Evolutionary conservation across 2,888 invertebrate species (phyloP), one percentile per base, ranked within the genome.

Genomic region (Reticulitermes lucifugus): DNA sequence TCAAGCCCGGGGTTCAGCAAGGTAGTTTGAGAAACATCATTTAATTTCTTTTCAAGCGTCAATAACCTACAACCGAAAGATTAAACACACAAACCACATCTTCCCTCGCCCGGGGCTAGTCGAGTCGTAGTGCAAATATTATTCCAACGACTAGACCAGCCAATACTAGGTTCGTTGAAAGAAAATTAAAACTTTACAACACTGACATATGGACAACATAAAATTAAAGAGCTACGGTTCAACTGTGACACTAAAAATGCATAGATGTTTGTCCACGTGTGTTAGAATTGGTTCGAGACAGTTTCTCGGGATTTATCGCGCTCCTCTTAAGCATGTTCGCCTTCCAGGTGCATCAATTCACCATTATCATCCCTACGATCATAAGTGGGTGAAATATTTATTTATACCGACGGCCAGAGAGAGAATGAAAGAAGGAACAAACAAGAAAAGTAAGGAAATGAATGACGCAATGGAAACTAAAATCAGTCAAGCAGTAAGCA

Each of bases 31-130:
- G 25, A 65, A 65, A 65, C 65, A 65, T n/a, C 25, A 25, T 65
- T 65, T 65, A n/a, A 65, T 65, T 65, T 65, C 14, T 73, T 73
- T 12, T 41, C 18, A 41, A 73, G 21, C 73, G 73, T 73, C 73
- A 73, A 73, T 73, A 73, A 73, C 73, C 73, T 41, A 21, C 35
- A 25, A 73, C 41, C 35, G 10, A 21, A n/a, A 73, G 9, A 35
- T 9, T 41, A 73, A 29, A 71, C 71, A 73, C 73, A 65, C 65
- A 65, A 65, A n/a, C 65, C 9, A n/a, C 25, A 65, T 65, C 25
- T 65, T 65, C 65, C n/a, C 25, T 65, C 65, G 25, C 25, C 65
- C 25, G 65, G n/a, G 65, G 14, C 60, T 22, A 12, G 65, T 25
- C n/a, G 9, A n/a, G 6, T 73, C 21, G 18, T 22, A 73, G 35